phyloP scores from a whole-genome alignment of 2,797 vertebrate species.

The Phalloptychus januarius region DNA sequence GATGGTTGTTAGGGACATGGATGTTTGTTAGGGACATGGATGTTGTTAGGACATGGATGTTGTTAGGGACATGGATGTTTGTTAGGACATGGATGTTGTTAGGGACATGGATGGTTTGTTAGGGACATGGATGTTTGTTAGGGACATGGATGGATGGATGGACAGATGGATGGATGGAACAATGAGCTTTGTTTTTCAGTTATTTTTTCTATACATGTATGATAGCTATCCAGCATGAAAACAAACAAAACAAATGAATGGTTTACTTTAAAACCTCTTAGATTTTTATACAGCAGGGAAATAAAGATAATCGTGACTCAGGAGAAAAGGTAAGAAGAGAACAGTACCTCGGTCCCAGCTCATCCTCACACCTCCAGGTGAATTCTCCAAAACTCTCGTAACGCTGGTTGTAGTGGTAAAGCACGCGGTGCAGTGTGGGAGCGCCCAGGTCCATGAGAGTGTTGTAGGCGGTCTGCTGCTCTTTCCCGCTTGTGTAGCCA shows the following conservation, averaged over 20 bases:
- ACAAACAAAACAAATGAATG: background rate
- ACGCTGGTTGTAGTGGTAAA: constrained; percentile 97
- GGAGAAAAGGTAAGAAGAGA: background rate
- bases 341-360: constrained; percentile 93
- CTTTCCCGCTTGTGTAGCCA: constrained; percentile 97
- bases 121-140: too few species aligned
- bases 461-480: constrained; percentile 98
- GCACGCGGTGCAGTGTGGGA: constrained; percentile 92
- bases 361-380: constrained; percentile 98
- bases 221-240: background rate
- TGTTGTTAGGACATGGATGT: too few species aligned
- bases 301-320: background rate
- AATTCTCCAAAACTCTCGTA: constrained; percentile 99
- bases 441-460: constrained; percentile 95
- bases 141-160: too few species aligned
- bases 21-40: too few species aligned
- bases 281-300: background rate
- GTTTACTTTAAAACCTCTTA: background rate
- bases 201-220: background rate
- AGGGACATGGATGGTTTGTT: too few species aligned
- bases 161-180: too few species aligned
- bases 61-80: too few species aligned
- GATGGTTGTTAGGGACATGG: too few species aligned
- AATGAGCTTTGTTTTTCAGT: constrained; percentile 2
- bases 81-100: too few species aligned